Conservation (phyloP, 2,888 invertebrate genomes). For the Labia minor region DNA sequence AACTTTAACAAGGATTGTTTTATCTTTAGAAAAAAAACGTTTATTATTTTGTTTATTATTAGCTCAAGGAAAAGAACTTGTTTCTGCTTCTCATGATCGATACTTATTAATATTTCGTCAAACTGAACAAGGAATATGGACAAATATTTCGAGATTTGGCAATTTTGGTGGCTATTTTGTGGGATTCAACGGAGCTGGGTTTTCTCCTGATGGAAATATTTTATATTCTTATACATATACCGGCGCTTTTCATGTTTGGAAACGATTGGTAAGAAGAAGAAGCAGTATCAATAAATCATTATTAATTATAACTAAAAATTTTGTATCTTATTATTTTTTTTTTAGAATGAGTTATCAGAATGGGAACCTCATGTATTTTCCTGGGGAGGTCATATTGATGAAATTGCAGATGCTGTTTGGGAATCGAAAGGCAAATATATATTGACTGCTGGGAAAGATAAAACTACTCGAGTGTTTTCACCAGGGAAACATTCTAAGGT, state of each 20-base stretch:
- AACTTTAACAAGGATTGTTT: no score
- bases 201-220: background rate
- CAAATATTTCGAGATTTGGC: background rate
- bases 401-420: conserved; percentile 79
- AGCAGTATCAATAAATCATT: no score
- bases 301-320: no score
- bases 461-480: conserved; percentile 83
- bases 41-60: background rate
- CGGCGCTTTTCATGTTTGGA: background rate
- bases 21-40: background rate
- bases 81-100: background rate
- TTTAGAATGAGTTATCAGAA: conserved; percentile 32
- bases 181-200: background rate
- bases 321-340: no score
- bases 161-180: background rate
- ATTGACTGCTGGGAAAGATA: conserved; percentile 68
- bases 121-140: background rate
- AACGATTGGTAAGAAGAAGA: no score
- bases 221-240: background rate
- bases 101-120: background rate
- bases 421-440: conserved; percentile 68
- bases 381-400: conserved; percentile 71
- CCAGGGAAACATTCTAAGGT: conserved; percentile 52
- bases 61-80: background rate
- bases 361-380: conserved; percentile 55